Evolutionary conservation across 37 sponge, comb jelly and placozoan genomes (phyloP), one percentile per base, ranked within the genome.

Genomic region (Mnemiopsis leidyi): DNA sequence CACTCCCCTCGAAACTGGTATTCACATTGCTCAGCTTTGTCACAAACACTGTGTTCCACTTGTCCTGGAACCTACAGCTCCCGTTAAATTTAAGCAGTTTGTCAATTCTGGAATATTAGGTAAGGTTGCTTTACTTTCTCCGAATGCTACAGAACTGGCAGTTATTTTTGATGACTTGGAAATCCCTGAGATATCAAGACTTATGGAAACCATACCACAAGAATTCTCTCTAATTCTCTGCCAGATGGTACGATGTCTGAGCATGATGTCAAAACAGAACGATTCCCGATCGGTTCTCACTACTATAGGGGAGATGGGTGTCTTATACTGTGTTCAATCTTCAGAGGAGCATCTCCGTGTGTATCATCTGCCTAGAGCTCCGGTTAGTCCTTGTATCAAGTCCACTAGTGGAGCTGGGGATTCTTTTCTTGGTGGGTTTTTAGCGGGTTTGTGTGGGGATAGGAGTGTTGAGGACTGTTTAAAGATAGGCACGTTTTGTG

Each of bases 251-350:
- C 26, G 36, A 20, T 77, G 79, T 34, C 34, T 77, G 30, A 26
- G 32, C 32, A 34, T 33, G 20, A 77, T 77, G 79, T 77, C 35
- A 5, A 1, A 0, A 18, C 30, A 34, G 32, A 34, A 1, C 16
- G 3, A 77, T 9, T 34, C n/a, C 90, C 39, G 90, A 40, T 16
- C 90, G 30, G 38, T 98, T 38, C 33, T 96, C 18, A 94, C 95
- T 13, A 97, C 95, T 29, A 96, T 97, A 18, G 97, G 99, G 18
- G 93, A 71, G 23, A 94, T 95, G 69, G 99, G 99, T 32, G 95
- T 96, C 23, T 38, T 97, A 25, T 85, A 40, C 29, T 85, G 61
- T 39, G 2, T 23, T 23, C 3, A 39, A 39, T 40, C 90, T 23
- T 13, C 39, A 23, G 29, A 85, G 13, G 29, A 33, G 2, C 23